These are phyloP conservation scores for Anneissia japonica DNA, from an alignment of 35 echinoderm and acorn worm species.

Conservation along the genomic window DNA sequence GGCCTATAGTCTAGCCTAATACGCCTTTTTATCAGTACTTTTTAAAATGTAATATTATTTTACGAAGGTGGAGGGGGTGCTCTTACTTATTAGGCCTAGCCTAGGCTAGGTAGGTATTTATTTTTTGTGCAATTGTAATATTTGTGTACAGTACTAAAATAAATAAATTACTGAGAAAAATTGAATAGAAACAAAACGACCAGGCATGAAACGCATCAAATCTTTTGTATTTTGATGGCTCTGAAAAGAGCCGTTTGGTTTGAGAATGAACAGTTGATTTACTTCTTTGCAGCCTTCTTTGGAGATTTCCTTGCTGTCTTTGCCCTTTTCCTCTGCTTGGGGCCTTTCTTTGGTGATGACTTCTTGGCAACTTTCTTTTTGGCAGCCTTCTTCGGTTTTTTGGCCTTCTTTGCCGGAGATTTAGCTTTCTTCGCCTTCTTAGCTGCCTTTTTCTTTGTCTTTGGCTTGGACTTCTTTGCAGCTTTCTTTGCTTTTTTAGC, in stretches of 20 bases:
- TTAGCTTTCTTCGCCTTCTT: neutral
- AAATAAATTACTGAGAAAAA: no score
- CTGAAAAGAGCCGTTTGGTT: conserved; percentile 1
- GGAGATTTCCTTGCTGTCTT: neutral
- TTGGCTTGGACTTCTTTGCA: neutral
- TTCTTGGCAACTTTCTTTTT: neutral
- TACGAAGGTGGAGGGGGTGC: no score
- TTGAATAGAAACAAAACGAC: no score
- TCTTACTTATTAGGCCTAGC: no score
- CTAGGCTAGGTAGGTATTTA: no score
- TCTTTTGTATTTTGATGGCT: neutral
- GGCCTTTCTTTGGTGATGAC: neutral
- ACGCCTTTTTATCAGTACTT: no score
- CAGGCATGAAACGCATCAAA: neutral
- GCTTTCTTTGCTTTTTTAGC: conserved; percentile 8
- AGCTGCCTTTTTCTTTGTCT: neutral
- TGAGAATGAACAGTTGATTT: neutral
- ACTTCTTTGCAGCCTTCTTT: conserved; percentile 7
- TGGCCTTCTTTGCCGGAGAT: neutral
- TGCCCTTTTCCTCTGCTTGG: neutral
- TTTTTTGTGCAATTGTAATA: no score
- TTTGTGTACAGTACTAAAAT: no score
- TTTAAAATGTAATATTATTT: no score
- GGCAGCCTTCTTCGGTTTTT: neutral
- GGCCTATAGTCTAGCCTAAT: no score